Base-by-base conservation (phyloP, 1,140 invertebrate genomes). In the Drosophila pseudoobscura region DNA sequence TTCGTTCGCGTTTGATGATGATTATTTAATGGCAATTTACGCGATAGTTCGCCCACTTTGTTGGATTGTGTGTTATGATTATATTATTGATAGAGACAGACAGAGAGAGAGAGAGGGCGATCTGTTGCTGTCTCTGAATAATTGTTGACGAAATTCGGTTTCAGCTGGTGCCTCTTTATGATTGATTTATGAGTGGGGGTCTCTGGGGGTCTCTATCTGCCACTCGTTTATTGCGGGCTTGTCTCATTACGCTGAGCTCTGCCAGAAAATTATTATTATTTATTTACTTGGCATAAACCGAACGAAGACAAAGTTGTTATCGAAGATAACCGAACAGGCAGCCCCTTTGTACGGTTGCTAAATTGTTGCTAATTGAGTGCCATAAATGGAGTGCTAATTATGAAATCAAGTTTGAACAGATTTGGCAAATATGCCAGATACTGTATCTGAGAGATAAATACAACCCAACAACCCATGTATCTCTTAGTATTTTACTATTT, bases 21-120 rank as follows among this genome's bases (percentile, higher is more conserved):
- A 83, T 83, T 78, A 64, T 64, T 83, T 66, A 83, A 71, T 75
- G 57, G 46, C 60, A 71, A 61, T 70, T 74, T 61, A 65, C 46
- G 44, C 9, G 54, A 39, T 39, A 39, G 35, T 39, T 39, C 35
- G n/a, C 46, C 39, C 24, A 35, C 49, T 58, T 41, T 59, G 24
- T 35, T 35, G 31, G 31, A 9, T 4, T 35, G 31, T 31, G 31
- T 35, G 46, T 57, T 64, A 41, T 70, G 43, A 56, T 54, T 59
- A 43, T 56, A 56, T n/a, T 78, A 59, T 50, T 52, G 65, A 64
- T 35, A 65, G 50, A 39, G 11, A 39, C 11, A 39, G 35, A 39
- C 24, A 8, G 31, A 11, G 3, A 8, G 31, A 51, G 5, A 41
- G 53, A 46, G 49, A 29, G 39, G 6, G 6, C 13, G 5, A 46